Evolutionary conservation across 2,797 vertebrate genomes (phyloP), one percentile per base, ranked within the genome.

Genomic region (Harpagifer antarcticus): DNA sequence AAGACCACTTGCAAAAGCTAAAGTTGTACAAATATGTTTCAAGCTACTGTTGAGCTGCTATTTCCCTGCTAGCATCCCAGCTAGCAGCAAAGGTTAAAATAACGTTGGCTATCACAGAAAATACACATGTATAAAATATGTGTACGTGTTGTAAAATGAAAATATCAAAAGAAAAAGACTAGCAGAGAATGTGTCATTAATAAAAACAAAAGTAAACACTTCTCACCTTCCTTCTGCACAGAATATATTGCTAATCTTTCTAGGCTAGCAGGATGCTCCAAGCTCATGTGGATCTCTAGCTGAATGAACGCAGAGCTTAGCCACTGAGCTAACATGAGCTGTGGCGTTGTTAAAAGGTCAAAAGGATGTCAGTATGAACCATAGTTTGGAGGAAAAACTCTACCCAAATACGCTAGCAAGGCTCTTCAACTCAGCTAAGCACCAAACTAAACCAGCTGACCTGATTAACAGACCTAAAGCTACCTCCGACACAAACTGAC

Each of bases 211-310:
- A 3, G 58, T 19, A 67, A 76, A 69, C 60, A 54, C 47, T 16
- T 1, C 84, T 86, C 68, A 79, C 83, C 85, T 79, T 2, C 37
- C 65, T 49, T 62, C 37, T 60, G 17, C 9, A 47, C 58, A 27
- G 50, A 16, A 49, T 31, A 0, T 58, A 4, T 17, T 65, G 82
- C 79, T 85, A 58, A 27, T 0, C 23, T 78, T n/a, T 76, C 78
- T 76, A 63, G 6, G 72, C 78, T 88, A 90, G 23, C 78, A 59
- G 66, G 74, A 68, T 12, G 83, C 76, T 78, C 72, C 78, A 4
- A 76, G 63, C 61, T 50, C 55, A 50, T 47, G 31, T 15, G 68
- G 47, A 20, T 10, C 37, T 1, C 43, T 10, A 43, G 56, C 59
- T n/a, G 10, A 17, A 63, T 3, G 47, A 74, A 60, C 44, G 40